These are phyloP conservation scores for Hydriomena furcata DNA, from an alignment of 2,888 invertebrate species.

Conservation along the genomic window DNA sequence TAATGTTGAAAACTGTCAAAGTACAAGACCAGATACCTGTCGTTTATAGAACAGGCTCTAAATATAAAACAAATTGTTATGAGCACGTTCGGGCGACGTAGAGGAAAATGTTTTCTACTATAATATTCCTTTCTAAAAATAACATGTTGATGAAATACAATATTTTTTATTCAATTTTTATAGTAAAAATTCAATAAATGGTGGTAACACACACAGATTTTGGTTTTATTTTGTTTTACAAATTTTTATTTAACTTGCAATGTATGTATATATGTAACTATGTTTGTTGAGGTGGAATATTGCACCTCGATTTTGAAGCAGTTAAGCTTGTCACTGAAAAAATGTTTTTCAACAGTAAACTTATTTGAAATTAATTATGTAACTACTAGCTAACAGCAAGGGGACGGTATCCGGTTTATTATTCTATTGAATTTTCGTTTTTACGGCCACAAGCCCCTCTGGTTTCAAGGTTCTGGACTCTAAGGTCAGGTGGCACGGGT, in stretches of 20 bases:
- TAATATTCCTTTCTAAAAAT: slow-evolving; percentile 79
- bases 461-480: slow-evolving; percentile 12
- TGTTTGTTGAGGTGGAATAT: no score
- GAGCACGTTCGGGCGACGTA: slow-evolving; percentile 48
- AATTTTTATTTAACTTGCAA: no score
- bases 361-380: no score
- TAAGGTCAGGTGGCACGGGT: slow-evolving; percentile 23
- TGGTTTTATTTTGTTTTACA: slow-evolving; percentile 44
- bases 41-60: slow-evolving; percentile 41
- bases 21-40: neutral
- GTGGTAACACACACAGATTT: slow-evolving; percentile 68
- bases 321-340: no score
- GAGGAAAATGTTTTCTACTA: slow-evolving; percentile 68
- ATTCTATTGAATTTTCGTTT: slow-evolving; percentile 17
- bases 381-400: no score
- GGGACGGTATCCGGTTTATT: slow-evolving; percentile 23
- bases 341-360: no score
- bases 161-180: slow-evolving; percentile 84
- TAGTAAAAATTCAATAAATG: slow-evolving; percentile 81
- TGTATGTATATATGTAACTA: no score
- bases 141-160: slow-evolving; percentile 81
- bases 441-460: slow-evolving; percentile 18
- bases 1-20: neutral
- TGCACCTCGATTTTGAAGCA: no score
- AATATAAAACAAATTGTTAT: slow-evolving; percentile 51